Base-by-base conservation (phyloP, 2,113 vertebrate genomes). In the pig (Sus scrofa) region DNA sequence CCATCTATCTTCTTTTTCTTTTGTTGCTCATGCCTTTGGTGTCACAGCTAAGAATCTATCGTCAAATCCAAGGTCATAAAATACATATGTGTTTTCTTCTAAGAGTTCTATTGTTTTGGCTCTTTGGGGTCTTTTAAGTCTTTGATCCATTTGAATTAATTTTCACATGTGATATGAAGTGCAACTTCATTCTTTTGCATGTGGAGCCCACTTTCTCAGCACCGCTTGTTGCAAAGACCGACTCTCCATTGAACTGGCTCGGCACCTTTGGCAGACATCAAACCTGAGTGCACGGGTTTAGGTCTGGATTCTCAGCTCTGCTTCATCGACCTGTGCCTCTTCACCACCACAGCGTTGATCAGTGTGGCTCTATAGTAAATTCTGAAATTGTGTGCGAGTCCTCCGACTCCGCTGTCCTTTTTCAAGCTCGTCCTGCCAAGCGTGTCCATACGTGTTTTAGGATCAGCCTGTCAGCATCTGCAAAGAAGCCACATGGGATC, bases 281-380 rank as follows among this genome's bases (percentile, higher is more conserved):
- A 4, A 22, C 63, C 60, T 44, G 1, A 65, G 9, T 13, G 6
- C 27, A 5, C 0, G 37, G 26, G n/a, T 50, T 54, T 32, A 27
- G 62, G 54, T 62, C 73, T 68, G 30, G 52, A 19, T 52, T 78
- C 34, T 79, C 34, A 6, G 1, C 27, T 39, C 87, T 62, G 6
- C 24, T 19, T 37, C 73, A 44, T 13, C 2, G 34, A 24, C 24
- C 60, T 1, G 27, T 10, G 13, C 60, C 56, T n/a, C 3, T 54
- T 37, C 19, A 56, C 32, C 3, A 7, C 20, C 56, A 22, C 14
- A 2, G 22, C 1, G 30, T 24, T 52, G 20, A 30, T 3, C 14
- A 4, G 7, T n/a, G 14, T 30, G 14, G 19, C 20, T 65, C 56
- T 4, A 34, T 0, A 54, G 18, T 54, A 30, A 37, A 8, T 10